Conservation (phyloP, 2,888 invertebrate species). For the Meiosimyza decipiens region DNA sequence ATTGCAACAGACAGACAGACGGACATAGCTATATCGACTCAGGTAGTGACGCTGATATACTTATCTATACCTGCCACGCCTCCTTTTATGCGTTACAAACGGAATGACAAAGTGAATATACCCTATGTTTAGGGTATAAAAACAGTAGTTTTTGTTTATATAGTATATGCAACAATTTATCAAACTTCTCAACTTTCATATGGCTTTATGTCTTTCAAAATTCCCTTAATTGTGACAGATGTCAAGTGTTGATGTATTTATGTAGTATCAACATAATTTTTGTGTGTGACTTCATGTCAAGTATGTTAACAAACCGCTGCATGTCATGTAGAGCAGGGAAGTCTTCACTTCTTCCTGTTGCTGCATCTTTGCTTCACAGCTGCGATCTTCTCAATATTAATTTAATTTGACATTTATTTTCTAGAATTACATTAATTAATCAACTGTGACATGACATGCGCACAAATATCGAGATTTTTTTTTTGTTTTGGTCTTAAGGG, state of each 20-base stretch:
- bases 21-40: too few relatives aligned
- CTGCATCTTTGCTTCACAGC: neutral
- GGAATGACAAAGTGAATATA: too few relatives aligned
- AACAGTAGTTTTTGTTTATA: too few relatives aligned
- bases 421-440: conserved; percentile 25
- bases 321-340: neutral
- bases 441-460: conserved; percentile 17
- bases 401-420: conserved; percentile 25
- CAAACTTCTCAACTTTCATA: too few relatives aligned
- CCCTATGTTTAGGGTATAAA: too few relatives aligned
- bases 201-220: too few relatives aligned
- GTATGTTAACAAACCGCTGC: neutral
- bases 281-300: conserved; percentile 21
- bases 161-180: too few relatives aligned
- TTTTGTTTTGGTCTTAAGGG: neutral
- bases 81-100: too few relatives aligned
- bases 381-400: neutral
- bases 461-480: neutral
- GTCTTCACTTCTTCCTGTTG: neutral
- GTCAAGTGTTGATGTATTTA: conserved; percentile 37
- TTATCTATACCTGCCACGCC: too few relatives aligned
- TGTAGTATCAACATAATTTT: neutral
- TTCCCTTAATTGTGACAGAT: neutral
- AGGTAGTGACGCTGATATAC: too few relatives aligned
- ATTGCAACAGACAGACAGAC: too few relatives aligned